Evolutionary conservation across 1,140 invertebrate species (phyloP).

Genomic region (Varroa destructor): DNA sequence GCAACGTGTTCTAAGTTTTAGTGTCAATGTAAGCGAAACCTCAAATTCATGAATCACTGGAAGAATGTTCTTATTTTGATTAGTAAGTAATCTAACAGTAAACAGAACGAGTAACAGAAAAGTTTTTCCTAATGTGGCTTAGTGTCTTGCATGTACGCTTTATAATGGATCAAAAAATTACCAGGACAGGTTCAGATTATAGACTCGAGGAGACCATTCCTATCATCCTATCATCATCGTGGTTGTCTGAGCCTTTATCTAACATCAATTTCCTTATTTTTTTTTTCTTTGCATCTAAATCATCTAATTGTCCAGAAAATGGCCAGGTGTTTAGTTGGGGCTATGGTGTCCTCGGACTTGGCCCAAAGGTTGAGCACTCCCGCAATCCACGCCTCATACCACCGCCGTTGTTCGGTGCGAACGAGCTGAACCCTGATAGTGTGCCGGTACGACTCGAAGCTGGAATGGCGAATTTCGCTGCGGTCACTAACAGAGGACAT

Average conservation of each 20-base stretch:
- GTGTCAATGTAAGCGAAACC: too few species aligned
- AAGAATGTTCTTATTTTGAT: too few species aligned
- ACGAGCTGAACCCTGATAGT: slow-evolving; percentile 58
- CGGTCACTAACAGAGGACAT: slow-evolving; percentile 58
- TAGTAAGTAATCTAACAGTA: too few species aligned
- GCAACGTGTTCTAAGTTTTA: too few species aligned
- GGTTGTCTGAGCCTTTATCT: neutral
- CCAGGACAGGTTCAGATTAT: too few species aligned
- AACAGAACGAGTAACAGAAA: too few species aligned
- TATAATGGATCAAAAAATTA: too few species aligned
- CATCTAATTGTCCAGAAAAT: slow-evolving; percentile 45
- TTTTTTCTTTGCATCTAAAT: neutral
- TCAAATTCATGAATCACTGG: too few species aligned
- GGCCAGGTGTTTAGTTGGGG: slow-evolving; percentile 83
- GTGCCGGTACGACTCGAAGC: slow-evolving; percentile 46
- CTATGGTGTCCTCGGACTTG: slow-evolving; percentile 73
- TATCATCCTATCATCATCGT: too few species aligned
- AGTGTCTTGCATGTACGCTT: too few species aligned
- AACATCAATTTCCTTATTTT: neutral
- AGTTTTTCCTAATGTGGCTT: too few species aligned
- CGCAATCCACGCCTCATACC: slow-evolving; percentile 57
- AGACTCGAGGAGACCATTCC: too few species aligned
- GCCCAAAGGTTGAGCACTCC: slow-evolving; percentile 57
- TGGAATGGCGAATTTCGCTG: slow-evolving; percentile 64
- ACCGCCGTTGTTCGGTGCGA: slow-evolving; percentile 63